These are phyloP conservation scores for Salticus scenicus DNA, from an alignment of 2,888 invertebrate species.

Conservation along the genomic window DNA sequence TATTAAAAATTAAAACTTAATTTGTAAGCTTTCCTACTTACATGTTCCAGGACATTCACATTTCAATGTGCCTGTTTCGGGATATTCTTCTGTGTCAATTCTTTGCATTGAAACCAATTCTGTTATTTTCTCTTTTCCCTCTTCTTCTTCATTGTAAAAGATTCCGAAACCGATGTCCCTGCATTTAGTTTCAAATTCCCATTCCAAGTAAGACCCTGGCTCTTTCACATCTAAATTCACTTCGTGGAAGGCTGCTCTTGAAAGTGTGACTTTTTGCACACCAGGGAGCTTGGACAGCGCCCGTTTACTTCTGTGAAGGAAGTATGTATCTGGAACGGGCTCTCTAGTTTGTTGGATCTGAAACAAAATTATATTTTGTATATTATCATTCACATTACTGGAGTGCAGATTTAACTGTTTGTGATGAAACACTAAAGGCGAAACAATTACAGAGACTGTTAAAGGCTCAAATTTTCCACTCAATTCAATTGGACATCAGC, in stretches of 20 bases:
- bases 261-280: constrained; percentile 11
- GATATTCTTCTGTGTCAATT: constrained; percentile 21
- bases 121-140: constrained; percentile 20
- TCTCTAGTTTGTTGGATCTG: constrained; percentile 26
- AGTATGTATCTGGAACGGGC: constrained; percentile 31
- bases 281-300: background rate
- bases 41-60: constrained; percentile 46
- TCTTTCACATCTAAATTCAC: constrained; percentile 19
- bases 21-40: too few relatives aligned
- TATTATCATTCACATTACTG: too few relatives aligned
- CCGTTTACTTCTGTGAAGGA: constrained; percentile 26
- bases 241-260: constrained; percentile 31
- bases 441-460: too few relatives aligned
- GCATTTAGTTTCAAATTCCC: constrained; percentile 48
- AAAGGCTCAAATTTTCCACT: too few relatives aligned
- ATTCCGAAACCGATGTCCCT: constrained; percentile 51
- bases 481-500: too few relatives aligned
- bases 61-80: constrained; percentile 43
- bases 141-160: constrained; percentile 14
- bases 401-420: too few relatives aligned
- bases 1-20: too few relatives aligned
- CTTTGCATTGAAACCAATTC: constrained; percentile 35
- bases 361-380: too few relatives aligned
- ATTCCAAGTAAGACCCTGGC: constrained; percentile 33
- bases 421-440: too few relatives aligned